Percentiles rank a stretch among this genome's conserved stretches.
phyloP scores from a whole-genome alignment of 2,888 invertebrate genomes.

The Pandemis cinnamomeana region DNA sequence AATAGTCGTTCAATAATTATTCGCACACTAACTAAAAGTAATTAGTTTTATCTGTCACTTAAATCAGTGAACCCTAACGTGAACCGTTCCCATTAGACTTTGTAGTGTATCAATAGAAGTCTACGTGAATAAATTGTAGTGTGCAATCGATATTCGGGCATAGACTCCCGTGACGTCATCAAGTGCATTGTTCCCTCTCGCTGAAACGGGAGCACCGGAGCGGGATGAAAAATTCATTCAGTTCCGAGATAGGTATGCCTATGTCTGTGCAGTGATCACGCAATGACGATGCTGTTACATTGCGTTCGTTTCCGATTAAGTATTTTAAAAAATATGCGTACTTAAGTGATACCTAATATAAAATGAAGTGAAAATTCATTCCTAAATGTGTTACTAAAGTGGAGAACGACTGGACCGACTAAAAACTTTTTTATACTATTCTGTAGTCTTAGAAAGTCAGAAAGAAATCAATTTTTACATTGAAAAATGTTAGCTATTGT shows the following conservation, averaged over 20 bases:
- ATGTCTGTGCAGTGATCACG: not conserved
- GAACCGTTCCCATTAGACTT: not conserved
- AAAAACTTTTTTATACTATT: no score
- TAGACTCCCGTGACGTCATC: conserved; percentile 63
- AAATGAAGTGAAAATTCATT: no score
- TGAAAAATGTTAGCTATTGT: no score
- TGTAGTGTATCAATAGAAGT: conserved; percentile 17
- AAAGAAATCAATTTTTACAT: no score
- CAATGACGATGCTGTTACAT: not conserved
- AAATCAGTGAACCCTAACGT: not conserved
- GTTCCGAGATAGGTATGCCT: conserved; percentile 30
- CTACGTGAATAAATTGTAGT: conserved; percentile 46
- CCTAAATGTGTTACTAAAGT: no score
- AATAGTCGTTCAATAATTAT: not conserved
- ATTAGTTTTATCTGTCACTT: not conserved
- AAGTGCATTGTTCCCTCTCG: conserved; percentile 54
- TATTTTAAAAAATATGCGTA: no score
- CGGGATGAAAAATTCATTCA: conserved; percentile 62
- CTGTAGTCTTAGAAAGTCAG: no score
- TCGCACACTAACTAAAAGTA: not conserved
- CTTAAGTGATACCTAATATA: no score
- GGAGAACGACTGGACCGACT: no score
- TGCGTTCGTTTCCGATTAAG: not conserved
- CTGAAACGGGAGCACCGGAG: conserved; percentile 42
- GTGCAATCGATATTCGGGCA: conserved; percentile 51